Evolutionary conservation across 2,888 invertebrate species (phyloP).

Genomic region (Auanema freiburgensis): DNA sequence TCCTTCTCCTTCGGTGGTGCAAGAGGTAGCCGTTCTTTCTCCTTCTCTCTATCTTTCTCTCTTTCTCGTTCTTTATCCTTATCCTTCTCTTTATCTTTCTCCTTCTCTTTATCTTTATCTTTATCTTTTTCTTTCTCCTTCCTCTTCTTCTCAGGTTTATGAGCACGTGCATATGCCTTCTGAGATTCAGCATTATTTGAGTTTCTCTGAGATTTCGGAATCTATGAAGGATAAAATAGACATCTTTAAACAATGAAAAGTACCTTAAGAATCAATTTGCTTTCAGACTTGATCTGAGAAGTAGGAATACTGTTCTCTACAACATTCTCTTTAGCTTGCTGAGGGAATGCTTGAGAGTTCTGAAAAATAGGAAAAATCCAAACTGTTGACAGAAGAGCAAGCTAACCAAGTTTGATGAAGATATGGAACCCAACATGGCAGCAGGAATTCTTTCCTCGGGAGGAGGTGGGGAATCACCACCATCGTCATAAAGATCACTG

Average conservation of each 20-base stretch:
- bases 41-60: conserved; percentile 18
- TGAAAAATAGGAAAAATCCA: not conserved
- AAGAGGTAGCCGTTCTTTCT: conserved; percentile 8
- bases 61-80: not conserved
- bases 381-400: not conserved
- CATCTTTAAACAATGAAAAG: not conserved
- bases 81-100: not conserved
- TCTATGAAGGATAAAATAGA: conserved; percentile 11
- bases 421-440: not conserved
- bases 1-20: not conserved
- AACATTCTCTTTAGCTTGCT: not conserved
- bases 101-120: not conserved
- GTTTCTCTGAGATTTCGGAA: conserved; percentile 20
- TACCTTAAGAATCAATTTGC: conserved; percentile 23
- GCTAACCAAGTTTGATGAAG: not conserved
- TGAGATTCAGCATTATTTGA: conserved; percentile 21
- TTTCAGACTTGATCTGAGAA: conserved; percentile 4
- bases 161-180: conserved; percentile 5
- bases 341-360: not conserved
- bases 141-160: conserved; percentile 13
- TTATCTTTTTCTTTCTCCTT: conserved; percentile 9
- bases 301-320: too few relatives aligned
- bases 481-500: conserved; percentile 22
- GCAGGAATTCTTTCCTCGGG: conserved; percentile 6
- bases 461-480: conserved; percentile 16